Evolutionary conservation across 2,888 invertebrate genomes (phyloP).

Genomic region (Heteropelma amictum): DNA sequence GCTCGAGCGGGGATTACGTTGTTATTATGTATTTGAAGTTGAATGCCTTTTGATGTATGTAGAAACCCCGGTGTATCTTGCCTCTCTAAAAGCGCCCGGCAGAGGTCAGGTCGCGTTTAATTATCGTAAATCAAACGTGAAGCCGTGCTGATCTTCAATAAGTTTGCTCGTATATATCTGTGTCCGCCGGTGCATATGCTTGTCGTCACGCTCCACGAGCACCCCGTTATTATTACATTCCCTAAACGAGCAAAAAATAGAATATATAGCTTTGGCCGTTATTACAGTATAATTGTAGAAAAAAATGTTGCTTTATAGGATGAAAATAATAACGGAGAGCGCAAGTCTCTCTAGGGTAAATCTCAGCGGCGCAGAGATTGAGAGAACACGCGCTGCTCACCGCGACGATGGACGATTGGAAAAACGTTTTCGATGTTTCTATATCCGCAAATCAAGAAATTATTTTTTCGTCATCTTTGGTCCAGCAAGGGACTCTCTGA

Average conservation of each 20-base stretch:
- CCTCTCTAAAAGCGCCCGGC: conserved; percentile 57
- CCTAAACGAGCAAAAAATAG: conserved; percentile 40
- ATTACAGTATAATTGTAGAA: neutral
- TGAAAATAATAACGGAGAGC: conserved; percentile 9
- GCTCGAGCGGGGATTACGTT: neutral
- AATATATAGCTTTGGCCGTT: conserved; percentile 10
- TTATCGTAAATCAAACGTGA: conserved; percentile 75
- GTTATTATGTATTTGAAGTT: neutral
- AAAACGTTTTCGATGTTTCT: no score
- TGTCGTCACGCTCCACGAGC: conserved; percentile 45
- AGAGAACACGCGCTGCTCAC: no score
- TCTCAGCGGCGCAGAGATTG: neutral
- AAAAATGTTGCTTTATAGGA: neutral
- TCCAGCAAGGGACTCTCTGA: no score
- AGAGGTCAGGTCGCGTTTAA: conserved; percentile 75
- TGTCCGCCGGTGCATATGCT: conserved; percentile 52
- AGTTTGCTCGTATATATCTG: neutral
- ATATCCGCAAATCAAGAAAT: no score
- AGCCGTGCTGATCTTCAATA: conserved; percentile 39
- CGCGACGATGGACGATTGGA: no score
- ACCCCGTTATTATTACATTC: conserved; percentile 68
- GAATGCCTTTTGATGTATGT: no score
- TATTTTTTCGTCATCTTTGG: no score
- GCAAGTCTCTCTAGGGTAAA: neutral
- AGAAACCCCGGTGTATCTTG: conserved; percentile 30